Evolutionary conservation across 64 coral and sea anemone genomes (phyloP).

Genomic region (Pocillopora verrucosa): DNA sequence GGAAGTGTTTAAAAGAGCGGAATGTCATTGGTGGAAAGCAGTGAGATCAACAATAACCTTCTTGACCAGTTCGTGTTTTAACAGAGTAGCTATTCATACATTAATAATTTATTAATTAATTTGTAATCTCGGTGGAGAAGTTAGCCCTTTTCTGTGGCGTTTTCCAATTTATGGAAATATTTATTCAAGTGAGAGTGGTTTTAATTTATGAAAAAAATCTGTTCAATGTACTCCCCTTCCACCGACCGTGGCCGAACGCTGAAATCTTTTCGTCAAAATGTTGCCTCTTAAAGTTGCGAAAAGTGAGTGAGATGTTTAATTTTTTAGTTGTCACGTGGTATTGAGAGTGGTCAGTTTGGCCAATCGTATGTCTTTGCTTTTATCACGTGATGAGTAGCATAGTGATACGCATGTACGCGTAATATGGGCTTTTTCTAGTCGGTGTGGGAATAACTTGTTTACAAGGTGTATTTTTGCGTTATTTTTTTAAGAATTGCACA

Average conservation of each 20-base stretch:
- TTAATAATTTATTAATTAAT: background rate
- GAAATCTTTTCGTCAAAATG: no score
- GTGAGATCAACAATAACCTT: background rate
- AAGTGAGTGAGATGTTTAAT: background rate
- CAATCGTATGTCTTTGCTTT: background rate
- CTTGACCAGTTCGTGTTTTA: background rate
- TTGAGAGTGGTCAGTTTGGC: background rate
- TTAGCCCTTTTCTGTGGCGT: background rate
- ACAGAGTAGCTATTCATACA: background rate
- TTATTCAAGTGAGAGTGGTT: background rate
- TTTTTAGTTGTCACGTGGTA: background rate
- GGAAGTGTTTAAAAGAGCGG: background rate
- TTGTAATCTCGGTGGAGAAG: background rate
- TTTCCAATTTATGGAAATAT: background rate
- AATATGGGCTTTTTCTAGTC: background rate
- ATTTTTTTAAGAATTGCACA: background rate
- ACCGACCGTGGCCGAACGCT: background rate
- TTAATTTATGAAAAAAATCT: no score
- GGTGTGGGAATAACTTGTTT: background rate
- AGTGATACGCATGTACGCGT: background rate
- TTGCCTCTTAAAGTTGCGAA: background rate
- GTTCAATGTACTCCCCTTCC: no score
- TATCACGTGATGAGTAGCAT: background rate
- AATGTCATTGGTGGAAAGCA: background rate
- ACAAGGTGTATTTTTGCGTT: background rate